Conservation (phyloP, 2,797 vertebrate species). For the Phylloscopus collybita region DNA sequence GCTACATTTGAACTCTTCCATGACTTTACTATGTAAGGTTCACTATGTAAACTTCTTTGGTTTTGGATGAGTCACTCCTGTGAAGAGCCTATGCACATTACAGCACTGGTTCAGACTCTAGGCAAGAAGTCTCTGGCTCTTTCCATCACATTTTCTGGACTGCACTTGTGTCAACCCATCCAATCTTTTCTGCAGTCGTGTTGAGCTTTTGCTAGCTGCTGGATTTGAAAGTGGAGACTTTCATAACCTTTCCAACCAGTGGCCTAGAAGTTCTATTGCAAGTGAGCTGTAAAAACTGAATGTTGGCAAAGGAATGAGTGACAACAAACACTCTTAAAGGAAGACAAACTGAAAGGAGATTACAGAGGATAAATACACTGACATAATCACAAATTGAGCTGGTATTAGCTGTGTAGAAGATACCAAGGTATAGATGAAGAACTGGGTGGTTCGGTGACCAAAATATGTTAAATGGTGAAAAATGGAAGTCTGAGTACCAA, state of each 20-base stretch:
- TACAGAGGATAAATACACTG: background rate
- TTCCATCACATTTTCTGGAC: background rate
- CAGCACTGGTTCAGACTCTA: background rate
- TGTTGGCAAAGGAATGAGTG: background rate
- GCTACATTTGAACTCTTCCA: background rate
- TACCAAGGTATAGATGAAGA: background rate
- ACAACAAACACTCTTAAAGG: background rate
- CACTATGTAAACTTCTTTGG: background rate
- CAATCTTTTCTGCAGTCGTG: background rate
- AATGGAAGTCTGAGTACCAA: background rate
- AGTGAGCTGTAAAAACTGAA: background rate
- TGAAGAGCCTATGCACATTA: rapidly evolving
- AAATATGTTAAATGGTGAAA: background rate
- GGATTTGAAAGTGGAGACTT: background rate
- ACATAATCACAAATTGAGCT: background rate
- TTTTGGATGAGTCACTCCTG: background rate
- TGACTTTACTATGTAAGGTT: background rate
- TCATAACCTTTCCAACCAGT: background rate
- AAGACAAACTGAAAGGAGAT: background rate
- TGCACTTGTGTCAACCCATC: background rate
- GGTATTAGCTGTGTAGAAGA: background rate
- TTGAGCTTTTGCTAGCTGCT: background rate
- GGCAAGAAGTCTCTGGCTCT: background rate
- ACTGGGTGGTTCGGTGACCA: background rate
- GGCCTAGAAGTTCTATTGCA: background rate